A percentile compares a stretch with the other conserved stretches of the same genome.
Conservation (phyloP, 30 jellyfish, hydroid and myxozoan genomes). For the Aurelia sp. region DNA sequence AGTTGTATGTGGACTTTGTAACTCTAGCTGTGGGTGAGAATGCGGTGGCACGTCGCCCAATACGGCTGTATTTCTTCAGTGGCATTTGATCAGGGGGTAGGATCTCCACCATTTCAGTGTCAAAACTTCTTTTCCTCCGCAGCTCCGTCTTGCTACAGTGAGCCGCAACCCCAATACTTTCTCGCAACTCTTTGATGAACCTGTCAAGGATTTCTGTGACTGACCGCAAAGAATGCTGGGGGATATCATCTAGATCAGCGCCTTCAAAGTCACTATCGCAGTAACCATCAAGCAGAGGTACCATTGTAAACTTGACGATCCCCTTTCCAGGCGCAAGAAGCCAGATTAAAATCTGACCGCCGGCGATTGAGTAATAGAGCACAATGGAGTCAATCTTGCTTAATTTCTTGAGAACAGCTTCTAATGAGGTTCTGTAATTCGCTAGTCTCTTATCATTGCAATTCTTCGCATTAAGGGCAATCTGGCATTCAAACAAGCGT, state of each 20-base stretch:
- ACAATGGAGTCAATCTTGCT: conserved; percentile 48
- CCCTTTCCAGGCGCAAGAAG: conserved; percentile 86
- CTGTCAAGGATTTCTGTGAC: conserved; percentile 61
- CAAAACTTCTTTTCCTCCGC: conserved; percentile 78
- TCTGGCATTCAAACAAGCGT: conserved; percentile 51
- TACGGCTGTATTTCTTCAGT: conserved; percentile 68
- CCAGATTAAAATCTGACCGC: conserved; percentile 92
- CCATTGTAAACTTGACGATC: conserved; percentile 78
- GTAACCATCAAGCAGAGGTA: conserved; percentile 72
- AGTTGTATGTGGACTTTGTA: conserved; percentile 60
- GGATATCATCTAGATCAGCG: conserved; percentile 82
- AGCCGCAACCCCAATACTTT: conserved; percentile 81
- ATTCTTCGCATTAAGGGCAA: conserved; percentile 10
- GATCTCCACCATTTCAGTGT: conserved; percentile 81
- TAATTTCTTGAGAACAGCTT: conserved; percentile 49
- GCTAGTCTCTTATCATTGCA: neutral
- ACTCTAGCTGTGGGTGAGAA: conserved; percentile 40
- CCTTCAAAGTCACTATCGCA: conserved; percentile 69
- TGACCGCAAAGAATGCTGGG: conserved; percentile 23
- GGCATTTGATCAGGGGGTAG: conserved; percentile 72
- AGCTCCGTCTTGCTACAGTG: conserved; percentile 67
- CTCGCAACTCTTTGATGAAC: conserved; percentile 69
- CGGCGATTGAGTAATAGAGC: conserved; percentile 77
- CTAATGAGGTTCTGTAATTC: conserved; percentile 13
- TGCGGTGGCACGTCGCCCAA: conserved; percentile 80